Evolutionary conservation across 2,888 invertebrate genomes (phyloP), one percentile per base, ranked within the genome.

Genomic region (Enoplolaimus lenunculus): DNA sequence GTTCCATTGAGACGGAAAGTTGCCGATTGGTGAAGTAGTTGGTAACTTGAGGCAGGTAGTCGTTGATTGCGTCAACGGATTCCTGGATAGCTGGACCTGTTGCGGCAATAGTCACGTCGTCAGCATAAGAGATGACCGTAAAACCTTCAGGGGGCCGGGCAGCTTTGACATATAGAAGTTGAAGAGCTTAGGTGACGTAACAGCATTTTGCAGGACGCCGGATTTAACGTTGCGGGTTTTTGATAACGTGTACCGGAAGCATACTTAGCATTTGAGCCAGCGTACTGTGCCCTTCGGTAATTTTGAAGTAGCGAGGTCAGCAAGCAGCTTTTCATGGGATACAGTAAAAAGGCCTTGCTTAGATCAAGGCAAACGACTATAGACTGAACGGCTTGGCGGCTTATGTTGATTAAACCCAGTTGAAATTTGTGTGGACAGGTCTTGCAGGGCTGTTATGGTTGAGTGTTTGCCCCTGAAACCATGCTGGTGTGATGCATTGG

Each of bases 161-260:
- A 21, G 57, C 57, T n/a, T 16, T 16, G 16, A 57, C 57, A 57
- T 57, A 57, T 57, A 57, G n/a, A 57, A 57, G 57, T 57, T 57
- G 57, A 57, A 57, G 16, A 57, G 57, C 57, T 57, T 57, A 57
- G 57, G 57, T 21, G 57, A 57, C 57, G n/a, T 57, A 16, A 57
- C 57, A 21, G 57, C 57, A 57, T n/a, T n/a, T 57, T 57, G 57
- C 16, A n/a, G 57, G n/a, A 57, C 57, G n/a, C 57, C 57, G n/a
- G 57, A 57, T n/a, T 57, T 57, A n/a, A 57, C 57, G n/a, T 57
- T 57, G 57, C 57, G n/a, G 57, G 16, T 57, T n/a, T 57, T 57
- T 57, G 57, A 57, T 16, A 57, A 16, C 16, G n/a, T n/a, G 57
- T 57, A 21, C n/a, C 57, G 57, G 57, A 57, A 57, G n/a, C 57